Evolutionary conservation across 2,888 invertebrate species (phyloP), one percentile per base, ranked within the genome.

Genomic region (Norana najaformis): DNA sequence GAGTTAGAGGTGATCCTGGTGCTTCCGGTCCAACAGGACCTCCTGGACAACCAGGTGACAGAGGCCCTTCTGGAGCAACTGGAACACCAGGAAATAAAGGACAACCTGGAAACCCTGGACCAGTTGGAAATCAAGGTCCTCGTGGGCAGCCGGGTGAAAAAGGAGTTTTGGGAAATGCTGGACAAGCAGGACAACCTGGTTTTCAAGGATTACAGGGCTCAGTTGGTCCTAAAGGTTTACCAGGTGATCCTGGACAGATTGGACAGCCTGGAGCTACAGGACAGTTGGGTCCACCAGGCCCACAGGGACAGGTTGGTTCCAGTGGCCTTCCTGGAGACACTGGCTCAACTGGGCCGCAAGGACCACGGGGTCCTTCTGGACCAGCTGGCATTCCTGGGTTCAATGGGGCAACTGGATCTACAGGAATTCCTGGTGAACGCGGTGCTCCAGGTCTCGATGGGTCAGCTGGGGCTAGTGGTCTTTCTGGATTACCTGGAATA

Each of bases 31-130:
- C 90, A 37, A 38, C 91, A 37, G 92, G 92, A 89, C 88, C 89
- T 18, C 3, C 23, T n/a, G 92, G 92, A 53, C 89, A 89, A 95
- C 92, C 35, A 38, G 92, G 92, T 69, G 83, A 53, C 38, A 91
- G 88, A 88, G 91, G 91, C 20, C 83, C 34, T 41, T 13, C 89
- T 39, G 90, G 90, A 4, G 34, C 39, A 85, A 85, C 82, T 39
- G 90, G 90, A 34, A 83, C 90, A 83, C 38, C 83, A 20, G 90
- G 90, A 47, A 85, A 85, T 85, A 85, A 85, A 36, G 85, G 85
- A 37, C 37, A 36, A n/a, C 85, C 85, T 6, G 85, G 85, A 85
- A 36, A 85, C 23, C 35, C 85, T 85, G 85, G 85, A 35, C 36
- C 85, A 37, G 11, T 85, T 36, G 85, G 85, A 85, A 85, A 35